Percentiles rank a stretch among this genome's conserved stretches.
Evolutionary conservation across 2,888 invertebrate species (phyloP).

Genomic region (Lissocephala sabroskyi): DNA sequence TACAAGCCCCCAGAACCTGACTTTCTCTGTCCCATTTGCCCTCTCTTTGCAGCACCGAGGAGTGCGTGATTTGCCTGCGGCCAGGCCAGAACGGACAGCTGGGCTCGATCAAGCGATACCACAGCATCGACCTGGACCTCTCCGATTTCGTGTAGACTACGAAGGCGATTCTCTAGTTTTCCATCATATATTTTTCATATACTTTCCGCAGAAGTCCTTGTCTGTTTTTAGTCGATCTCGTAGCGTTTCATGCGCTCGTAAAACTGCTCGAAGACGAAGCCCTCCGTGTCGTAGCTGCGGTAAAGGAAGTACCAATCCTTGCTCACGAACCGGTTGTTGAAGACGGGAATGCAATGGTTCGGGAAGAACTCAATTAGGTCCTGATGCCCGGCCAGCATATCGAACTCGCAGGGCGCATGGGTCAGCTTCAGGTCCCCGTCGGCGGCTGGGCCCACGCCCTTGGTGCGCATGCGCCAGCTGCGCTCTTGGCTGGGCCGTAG

Average conservation of each 20-base stretch:
- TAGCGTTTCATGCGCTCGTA: conserved; percentile 4
- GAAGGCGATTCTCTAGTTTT: background rate
- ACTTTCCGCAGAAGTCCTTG: too few relatives aligned
- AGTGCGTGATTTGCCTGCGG: conserved; percentile 66
- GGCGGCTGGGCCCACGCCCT: background rate
- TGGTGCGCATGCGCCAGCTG: background rate
- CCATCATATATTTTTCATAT: background rate
- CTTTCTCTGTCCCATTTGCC: too few relatives aligned
- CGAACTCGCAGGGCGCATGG: conserved; percentile 14
- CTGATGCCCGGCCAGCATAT: background rate
- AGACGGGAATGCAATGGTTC: conserved; percentile 2
- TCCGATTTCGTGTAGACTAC: conserved; percentile 55
- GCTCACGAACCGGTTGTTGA: conserved; percentile 1
- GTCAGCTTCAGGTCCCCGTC: background rate
- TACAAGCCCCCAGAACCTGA: conserved; percentile 16
- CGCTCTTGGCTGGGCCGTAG: too few relatives aligned
- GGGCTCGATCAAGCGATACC: conserved; percentile 44
- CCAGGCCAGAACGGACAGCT: conserved; percentile 50
- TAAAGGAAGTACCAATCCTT: conserved; percentile 9
- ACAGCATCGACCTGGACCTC: conserved; percentile 43
- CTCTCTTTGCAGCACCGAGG: conserved; percentile 64
- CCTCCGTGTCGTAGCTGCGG: conserved; percentile 9
- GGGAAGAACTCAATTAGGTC: conserved; percentile 12
- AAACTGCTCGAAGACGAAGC: conserved; percentile 7
- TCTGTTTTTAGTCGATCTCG: background rate